These are phyloP conservation scores for Elmis aenea DNA, from an alignment of 2,888 invertebrate species.

Conservation along the genomic window DNA sequence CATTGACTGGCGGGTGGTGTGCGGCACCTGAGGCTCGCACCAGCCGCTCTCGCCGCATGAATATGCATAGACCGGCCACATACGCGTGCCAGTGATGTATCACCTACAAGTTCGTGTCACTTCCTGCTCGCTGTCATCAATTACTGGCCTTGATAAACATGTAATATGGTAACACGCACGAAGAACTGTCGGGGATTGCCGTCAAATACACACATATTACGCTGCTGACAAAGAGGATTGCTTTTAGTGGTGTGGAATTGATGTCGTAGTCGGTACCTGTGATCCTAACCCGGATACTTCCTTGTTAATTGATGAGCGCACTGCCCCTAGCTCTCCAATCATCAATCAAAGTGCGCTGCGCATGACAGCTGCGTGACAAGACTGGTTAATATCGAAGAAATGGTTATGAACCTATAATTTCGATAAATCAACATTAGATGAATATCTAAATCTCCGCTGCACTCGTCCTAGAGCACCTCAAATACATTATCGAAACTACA, in stretches of 20 bases:
- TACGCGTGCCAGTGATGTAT: conserved; percentile 32
- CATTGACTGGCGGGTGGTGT: conserved; percentile 40
- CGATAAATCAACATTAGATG: conserved; percentile 33
- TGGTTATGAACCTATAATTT: conserved; percentile 31
- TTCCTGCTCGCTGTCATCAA: conserved; percentile 44
- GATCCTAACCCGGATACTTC: conserved; percentile 19
- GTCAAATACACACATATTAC: conserved; percentile 39
- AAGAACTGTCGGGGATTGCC: conserved; percentile 44
- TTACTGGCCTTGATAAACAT: conserved; percentile 49
- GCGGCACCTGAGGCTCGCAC: conserved; percentile 40
- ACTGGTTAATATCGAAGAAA: conserved; percentile 29
- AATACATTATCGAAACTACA: background rate
- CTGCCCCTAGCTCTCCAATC: conserved; percentile 28
- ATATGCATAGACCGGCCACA: conserved; percentile 42
- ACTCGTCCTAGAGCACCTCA: background rate
- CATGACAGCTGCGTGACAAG: conserved; percentile 32
- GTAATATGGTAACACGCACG: conserved; percentile 47
- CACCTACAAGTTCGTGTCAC: conserved; percentile 35
- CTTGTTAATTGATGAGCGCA: conserved; percentile 31
- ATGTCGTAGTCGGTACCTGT: conserved; percentile 1
- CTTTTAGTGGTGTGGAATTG: too few species aligned
- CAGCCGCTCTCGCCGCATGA: conserved; percentile 36
- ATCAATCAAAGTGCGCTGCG: conserved; percentile 33
- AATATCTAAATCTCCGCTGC: conserved; percentile 6
- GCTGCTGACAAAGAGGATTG: too few species aligned